phyloP scores from a whole-genome alignment of 2,888 invertebrate genomes.

The Drosophila paramelanica region DNA sequence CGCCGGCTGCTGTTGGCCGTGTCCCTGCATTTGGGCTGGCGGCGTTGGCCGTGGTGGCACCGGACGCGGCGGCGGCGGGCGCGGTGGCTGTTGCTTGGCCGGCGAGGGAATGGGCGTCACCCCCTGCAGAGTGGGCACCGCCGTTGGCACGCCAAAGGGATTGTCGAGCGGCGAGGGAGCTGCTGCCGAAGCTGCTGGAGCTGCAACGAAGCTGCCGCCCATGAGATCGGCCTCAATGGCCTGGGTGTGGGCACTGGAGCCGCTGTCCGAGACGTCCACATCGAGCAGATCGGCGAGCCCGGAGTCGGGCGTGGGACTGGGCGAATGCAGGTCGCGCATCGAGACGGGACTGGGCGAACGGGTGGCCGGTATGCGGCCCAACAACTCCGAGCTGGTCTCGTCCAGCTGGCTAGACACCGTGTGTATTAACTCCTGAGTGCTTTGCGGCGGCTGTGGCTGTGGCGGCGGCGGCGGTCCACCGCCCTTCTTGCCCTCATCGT shows the following conservation, averaged over 20 bases:
- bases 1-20: slow-evolving; percentile 51
- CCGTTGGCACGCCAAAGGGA: slow-evolving; percentile 85
- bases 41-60: slow-evolving; percentile 82
- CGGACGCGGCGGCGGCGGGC: slow-evolving; percentile 85
- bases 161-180: slow-evolving; percentile 72
- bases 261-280: slow-evolving; percentile 87
- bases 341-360: slow-evolving; percentile 95
- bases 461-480: slow-evolving; percentile 84
- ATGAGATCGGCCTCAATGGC: slow-evolving; percentile 79
- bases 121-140: slow-evolving; percentile 84
- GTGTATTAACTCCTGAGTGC: slow-evolving; percentile 92
- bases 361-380: slow-evolving; percentile 93
- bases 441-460: slow-evolving; percentile 88
- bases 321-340: slow-evolving; percentile 92
- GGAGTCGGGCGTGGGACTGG: slow-evolving; percentile 92
- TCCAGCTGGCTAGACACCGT: slow-evolving; percentile 96
- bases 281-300: slow-evolving; percentile 88
- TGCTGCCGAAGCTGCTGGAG: slow-evolving; percentile 18
- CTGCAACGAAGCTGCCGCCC: slow-evolving; percentile 50
- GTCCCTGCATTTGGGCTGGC: slow-evolving; percentile 71
- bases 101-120: slow-evolving; percentile 86
- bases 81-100: slow-evolving; percentile 85
- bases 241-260: slow-evolving; percentile 78
- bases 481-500: slow-evolving; percentile 72
- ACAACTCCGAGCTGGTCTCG: slow-evolving; percentile 92